phyloP scores from a whole-genome alignment of 2,797 vertebrate species.

The Sciaenops ocellatus region DNA sequence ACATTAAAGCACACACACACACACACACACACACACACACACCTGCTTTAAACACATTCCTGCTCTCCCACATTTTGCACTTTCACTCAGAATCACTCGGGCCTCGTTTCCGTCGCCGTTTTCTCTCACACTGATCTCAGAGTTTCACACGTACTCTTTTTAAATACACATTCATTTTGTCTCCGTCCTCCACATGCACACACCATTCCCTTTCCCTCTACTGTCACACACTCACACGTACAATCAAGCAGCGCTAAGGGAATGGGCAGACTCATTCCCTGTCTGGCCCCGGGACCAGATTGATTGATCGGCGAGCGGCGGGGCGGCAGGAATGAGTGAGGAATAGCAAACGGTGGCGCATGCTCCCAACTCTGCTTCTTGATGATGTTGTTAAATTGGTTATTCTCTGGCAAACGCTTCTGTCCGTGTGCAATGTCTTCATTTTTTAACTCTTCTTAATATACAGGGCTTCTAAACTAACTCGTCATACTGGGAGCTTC shows the following conservation, averaged over 20 bases:
- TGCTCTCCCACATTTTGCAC: slow-evolving; percentile 26
- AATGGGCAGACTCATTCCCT: slow-evolving; percentile 73
- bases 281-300: slow-evolving; percentile 70
- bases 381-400: slow-evolving; percentile 72
- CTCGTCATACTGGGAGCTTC: background rate
- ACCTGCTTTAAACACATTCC: slow-evolving; percentile 5
- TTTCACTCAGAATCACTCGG: slow-evolving; percentile 13
- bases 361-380: slow-evolving; percentile 50
- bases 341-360: slow-evolving; percentile 71
- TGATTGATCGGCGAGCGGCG: slow-evolving; percentile 74
- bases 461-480: slow-evolving; percentile 13
- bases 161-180: slow-evolving; percentile 67
- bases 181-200: slow-evolving; percentile 26
- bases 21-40: too few relatives aligned
- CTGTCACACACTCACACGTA: slow-evolving; percentile 28
- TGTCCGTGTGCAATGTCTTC: slow-evolving; percentile 26
- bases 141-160: slow-evolving; percentile 54
- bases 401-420: slow-evolving; percentile 64
- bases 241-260: slow-evolving; percentile 53
- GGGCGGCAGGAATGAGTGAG: slow-evolving; percentile 68
- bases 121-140: slow-evolving; percentile 34
- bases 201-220: slow-evolving; percentile 8
- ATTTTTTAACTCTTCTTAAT: background rate
- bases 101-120: slow-evolving; percentile 27
- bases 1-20: slow-evolving; percentile 22